These are phyloP conservation scores for Trematomus bernacchii DNA, from an alignment of 2,797 vertebrate genomes.

Conservation along the genomic window DNA sequence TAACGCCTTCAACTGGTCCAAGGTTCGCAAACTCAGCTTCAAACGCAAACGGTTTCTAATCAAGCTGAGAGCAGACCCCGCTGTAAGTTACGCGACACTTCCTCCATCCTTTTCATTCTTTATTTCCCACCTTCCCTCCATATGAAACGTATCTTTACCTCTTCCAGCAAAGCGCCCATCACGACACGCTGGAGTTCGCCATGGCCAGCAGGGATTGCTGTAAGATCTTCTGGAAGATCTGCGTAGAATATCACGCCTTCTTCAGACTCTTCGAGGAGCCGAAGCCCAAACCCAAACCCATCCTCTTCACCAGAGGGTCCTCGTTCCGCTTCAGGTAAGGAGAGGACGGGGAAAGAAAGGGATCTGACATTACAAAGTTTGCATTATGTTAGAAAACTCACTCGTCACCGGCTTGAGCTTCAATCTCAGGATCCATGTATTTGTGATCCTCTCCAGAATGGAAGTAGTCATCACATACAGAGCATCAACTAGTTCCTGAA, in stretches of 20 bases:
- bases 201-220: conserved; percentile 98
- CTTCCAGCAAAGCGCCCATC: conserved; percentile 80
- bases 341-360: background rate
- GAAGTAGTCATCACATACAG: no score
- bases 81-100: conserved; percentile 84
- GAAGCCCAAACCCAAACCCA: conserved; percentile 95
- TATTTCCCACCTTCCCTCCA: background rate
- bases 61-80: conserved; percentile 92
- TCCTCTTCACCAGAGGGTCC: conserved; percentile 97
- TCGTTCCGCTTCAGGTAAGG: conserved; percentile 97
- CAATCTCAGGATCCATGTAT: no score
- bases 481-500: no score
- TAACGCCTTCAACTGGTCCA: conserved; percentile 98
- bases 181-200: conserved; percentile 96
- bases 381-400: background rate
- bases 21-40: conserved; percentile 98
- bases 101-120: background rate
- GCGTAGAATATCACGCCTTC: conserved; percentile 98
- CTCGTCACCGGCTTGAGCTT: no score
- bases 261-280: conserved; percentile 98
- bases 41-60: conserved; percentile 97
- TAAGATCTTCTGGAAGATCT: conserved; percentile 99
- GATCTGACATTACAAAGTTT: background rate
- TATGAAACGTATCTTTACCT: background rate
- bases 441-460: no score